Evolutionary conservation across 2,113 vertebrate species (phyloP), one percentile per base, ranked within the genome.

Genomic region (Chlorodrepanis virens): DNA sequence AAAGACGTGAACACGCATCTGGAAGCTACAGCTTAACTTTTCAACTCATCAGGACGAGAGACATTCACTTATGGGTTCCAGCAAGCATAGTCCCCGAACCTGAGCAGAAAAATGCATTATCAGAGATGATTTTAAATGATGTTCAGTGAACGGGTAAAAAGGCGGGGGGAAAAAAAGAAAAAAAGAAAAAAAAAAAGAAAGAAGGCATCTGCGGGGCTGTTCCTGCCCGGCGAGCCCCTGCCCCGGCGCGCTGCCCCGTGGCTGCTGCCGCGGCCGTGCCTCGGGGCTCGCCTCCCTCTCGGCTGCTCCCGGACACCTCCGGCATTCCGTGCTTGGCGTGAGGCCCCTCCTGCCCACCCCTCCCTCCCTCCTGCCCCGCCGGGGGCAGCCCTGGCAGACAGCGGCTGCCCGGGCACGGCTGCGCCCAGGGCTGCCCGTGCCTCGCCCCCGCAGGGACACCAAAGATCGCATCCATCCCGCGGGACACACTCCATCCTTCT

Each of bases 251-350:
- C 56, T 61, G 91, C 80, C 76, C n/a, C 22, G 28, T 3, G 3
- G 57, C 83, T 3, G 87, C 90, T 8, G 83, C 80, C 29, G 61
- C 1, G 0, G 64, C 84, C 6, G 3, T 15, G 64, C 81, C 31
- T 2, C 53, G 1, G 3, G 3, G 47, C 75, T 85, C 1, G 0
- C 52, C 45, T 37, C 52, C 40, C 39, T 6, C 37, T 9, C 44
- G 1, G 37, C 37, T 3, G 40, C 12, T 0, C 1, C 0, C 17
- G 52, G 39, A 42, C 27, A 50, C 8, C 25, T 9, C 57, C 14
- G 4, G 49, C 70, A 15, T 10, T 4, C 27, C 5, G 6, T 3
- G 14, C 4, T 5, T 3, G 21, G 31, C 1, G 0, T 1, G 14
- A 15, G 33, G 28, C 27, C 4, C 24, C 57, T 45, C 50, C 0